Base-by-base conservation (phyloP, 2,113 vertebrate species). In the Thryonomys swinderianus region DNA sequence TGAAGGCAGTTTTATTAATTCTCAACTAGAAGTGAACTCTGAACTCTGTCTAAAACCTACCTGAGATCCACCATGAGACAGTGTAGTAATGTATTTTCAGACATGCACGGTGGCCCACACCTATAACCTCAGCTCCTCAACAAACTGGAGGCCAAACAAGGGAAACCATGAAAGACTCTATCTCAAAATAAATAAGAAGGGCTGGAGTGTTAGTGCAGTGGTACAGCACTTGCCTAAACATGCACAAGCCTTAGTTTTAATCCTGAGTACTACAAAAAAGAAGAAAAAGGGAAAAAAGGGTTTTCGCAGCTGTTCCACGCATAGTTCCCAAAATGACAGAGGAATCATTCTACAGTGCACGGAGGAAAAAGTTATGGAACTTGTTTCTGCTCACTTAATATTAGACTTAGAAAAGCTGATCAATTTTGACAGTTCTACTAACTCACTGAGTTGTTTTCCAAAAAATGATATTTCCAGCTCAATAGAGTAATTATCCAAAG, bases 401-500 rank as follows among this genome's bases (percentile, higher is more conserved):
- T 98, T 98, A 98, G 94, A 84, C 90, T 97, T 96, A 95, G 76
- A 73, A 97, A 85, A 97, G 84, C 80, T 95, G 96, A 98, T 92
- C 85, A 79, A 79, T 95, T 98, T 91, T 95, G 98, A 98, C 97
- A 98, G 96, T 71, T 98, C 95, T 93, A 98, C 96, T 97, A 97
- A 97, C 95, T 98, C 96, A 97, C 73, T 95, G 90, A 98, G 97
- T 93, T 97, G 82, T 97, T 98, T 97, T 94, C 88, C 96, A 96
- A 97, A 98, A 96, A 98, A 94, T 87, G n/a, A 67, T 95, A 97
- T 93, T 96, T 98, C 97, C 91, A 97, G 94, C 92, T 97, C 97
- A 98, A 94, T 84, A 91, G 11, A 98, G 97, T 97, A 98, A 98
- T 98, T 98, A 99, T 90, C 97, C 92, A 67, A 98, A 98, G 98